Percentiles rank a stretch among this genome's conserved stretches.
phyloP scores from a whole-genome alignment of 2,888 invertebrate species.

The Lacanobia wlatinum region DNA sequence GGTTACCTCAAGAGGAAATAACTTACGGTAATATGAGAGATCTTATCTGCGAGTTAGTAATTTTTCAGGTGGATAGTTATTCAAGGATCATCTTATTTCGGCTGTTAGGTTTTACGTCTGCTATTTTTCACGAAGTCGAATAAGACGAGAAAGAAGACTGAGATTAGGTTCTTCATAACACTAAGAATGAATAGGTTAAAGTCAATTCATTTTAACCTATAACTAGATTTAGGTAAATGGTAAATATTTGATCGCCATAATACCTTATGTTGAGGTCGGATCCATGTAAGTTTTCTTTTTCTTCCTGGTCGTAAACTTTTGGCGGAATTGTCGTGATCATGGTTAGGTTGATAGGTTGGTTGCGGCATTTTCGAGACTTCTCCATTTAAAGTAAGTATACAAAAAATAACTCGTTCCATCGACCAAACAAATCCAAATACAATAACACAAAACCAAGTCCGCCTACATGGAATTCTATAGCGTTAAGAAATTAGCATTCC shows the following conservation, averaged over 20 bases:
- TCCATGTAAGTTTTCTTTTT: too few relatives aligned
- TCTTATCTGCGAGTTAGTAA: constrained; percentile 31
- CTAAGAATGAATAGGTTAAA: not conserved
- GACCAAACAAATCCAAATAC: not conserved
- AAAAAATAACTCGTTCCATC: not conserved
- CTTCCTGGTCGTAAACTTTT: too few relatives aligned
- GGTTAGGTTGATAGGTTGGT: too few relatives aligned
- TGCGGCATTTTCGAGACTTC: not conserved
- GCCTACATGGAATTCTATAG: not conserved
- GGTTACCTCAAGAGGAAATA: constrained; percentile 47
- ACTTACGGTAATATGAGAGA: constrained; percentile 43
- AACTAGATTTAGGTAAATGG: not conserved
- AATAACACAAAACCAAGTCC: not conserved
- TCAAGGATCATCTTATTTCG: constrained; percentile 7
- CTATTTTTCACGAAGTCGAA: not conserved
- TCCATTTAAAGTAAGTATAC: not conserved
- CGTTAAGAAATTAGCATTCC: constrained; percentile 48
- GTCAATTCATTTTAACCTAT: not conserved
- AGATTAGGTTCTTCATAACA: not conserved
- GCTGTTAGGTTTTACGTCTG: not conserved
- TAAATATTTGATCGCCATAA: not conserved
- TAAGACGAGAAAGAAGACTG: not conserved
- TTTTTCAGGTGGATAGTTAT: constrained; percentile 18
- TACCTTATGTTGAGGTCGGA: not conserved
- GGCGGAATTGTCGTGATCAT: too few relatives aligned